phyloP scores from a whole-genome alignment of 2,888 invertebrate genomes.

The Patella ulyssiponensis region DNA sequence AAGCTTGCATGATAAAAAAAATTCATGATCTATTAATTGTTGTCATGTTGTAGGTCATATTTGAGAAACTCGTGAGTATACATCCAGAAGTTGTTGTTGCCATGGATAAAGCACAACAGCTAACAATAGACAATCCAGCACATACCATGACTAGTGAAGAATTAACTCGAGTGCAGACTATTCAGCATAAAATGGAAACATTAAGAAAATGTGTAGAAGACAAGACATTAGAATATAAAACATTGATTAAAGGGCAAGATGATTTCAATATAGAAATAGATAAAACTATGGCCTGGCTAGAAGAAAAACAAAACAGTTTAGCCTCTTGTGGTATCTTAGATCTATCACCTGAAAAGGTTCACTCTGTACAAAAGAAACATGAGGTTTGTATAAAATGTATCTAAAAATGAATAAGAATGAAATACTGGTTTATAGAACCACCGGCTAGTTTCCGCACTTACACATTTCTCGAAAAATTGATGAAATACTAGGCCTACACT shows the following conservation, averaged over 20 bases:
- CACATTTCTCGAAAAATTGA: background rate
- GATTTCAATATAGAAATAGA: conserved; percentile 58
- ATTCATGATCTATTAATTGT: no score
- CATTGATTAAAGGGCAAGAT: conserved; percentile 66
- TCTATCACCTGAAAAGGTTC: conserved; percentile 56
- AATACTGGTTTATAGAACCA: background rate
- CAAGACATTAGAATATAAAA: conserved; percentile 89
- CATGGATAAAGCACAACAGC: conserved; percentile 92
- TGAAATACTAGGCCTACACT: background rate
- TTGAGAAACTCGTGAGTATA: conserved; percentile 43
- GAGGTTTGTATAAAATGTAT: conserved; percentile 45
- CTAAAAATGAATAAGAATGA: conserved; percentile 3
- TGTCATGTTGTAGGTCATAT: conserved; percentile 37
- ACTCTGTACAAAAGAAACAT: conserved; percentile 54
- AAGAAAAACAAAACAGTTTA: conserved; percentile 55
- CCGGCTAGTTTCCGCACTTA: no score
- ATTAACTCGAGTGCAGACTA: conserved; percentile 81
- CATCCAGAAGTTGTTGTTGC: conserved; percentile 90
- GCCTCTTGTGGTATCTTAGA: conserved; percentile 51
- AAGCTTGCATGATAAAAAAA: no score
- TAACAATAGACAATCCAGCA: conserved; percentile 82
- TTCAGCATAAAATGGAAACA: conserved; percentile 47
- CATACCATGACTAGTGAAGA: conserved; percentile 90
- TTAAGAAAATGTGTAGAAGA: conserved; percentile 87
- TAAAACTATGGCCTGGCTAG: conserved; percentile 59